Evolutionary conservation across 2,797 vertebrate genomes (phyloP), one percentile per base, ranked within the genome.

Genomic region (Malacoraja senta): DNA sequence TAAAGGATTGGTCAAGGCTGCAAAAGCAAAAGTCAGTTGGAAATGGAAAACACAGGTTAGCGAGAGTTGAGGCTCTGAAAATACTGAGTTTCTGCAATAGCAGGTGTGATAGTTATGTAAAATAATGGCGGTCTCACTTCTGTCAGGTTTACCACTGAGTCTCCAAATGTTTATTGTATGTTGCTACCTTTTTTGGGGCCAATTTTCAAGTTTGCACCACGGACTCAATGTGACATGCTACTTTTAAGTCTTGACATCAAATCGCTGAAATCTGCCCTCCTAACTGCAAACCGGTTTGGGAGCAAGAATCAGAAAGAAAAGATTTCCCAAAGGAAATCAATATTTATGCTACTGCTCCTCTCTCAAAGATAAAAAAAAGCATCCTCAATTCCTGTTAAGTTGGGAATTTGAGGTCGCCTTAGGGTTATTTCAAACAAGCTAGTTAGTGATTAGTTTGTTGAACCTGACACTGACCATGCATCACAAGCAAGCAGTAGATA

Each of bases 1-100:
- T 97, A 96, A 95, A 96, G 96, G 96, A 97, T 96, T 97, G 96
- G 96, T 97, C 96, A 96, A 96, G 97, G 96, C 96, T 97, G 96
- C 94, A 96, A 97, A 96, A 96, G 96, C 96, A 96, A 97, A 97
- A 97, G 96, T 96, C 96, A 96, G 95, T 96, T 15, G 96, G 95
- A 97, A 95, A 97, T 94, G 96, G 96, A 96, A 97, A 96, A 96
- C 95, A 95, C 95, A 96, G 26, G 81, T 97, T 97, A 97, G 96
- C 96, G 96, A 96, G 94, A 95, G 21, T 12, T 10, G 72, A 32
- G 53, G 65, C 21, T 53, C 24, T 68, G 38, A 38, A 38, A 74
- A 74, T 74, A 38, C 68, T 71, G 2, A 72, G 32, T 3, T 38
- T 24, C 2, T 72, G 38, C 24, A 72, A 13, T 0, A 72, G 44